Percentiles rank a stretch among this genome's conserved stretches.
phyloP scores from a whole-genome alignment of 1,140 invertebrate species.

The Drosophila cardini region DNA sequence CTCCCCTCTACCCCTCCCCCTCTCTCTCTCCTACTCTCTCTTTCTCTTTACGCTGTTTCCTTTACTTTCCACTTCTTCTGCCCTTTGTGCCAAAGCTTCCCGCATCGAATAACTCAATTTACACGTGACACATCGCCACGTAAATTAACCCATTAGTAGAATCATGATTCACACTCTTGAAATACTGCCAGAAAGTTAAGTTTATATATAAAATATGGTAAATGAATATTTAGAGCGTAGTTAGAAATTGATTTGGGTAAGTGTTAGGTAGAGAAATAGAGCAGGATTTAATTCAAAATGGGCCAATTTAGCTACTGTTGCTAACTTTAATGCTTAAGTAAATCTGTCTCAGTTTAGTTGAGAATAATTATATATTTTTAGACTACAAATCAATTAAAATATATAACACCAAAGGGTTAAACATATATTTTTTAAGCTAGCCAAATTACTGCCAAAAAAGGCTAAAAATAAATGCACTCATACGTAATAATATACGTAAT shows the following conservation, averaged over 20 bases:
- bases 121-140: constrained; percentile 74
- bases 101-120: constrained; percentile 70
- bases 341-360: neutral
- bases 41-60: constrained; percentile 9
- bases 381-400: neutral
- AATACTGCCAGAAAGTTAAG: neutral
- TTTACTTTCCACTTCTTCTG: neutral
- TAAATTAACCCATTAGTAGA: constrained; percentile 58
- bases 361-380: too few species aligned
- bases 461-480: neutral
- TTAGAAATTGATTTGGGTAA: neutral
- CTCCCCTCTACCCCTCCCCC: constrained; percentile 27
- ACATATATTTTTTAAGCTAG: neutral
- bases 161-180: constrained; percentile 11
- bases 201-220: neutral
- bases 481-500: too few species aligned
- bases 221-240: neutral
- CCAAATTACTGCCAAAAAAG: neutral
- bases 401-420: constrained; percentile 5
- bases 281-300: neutral
- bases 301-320: too few species aligned
- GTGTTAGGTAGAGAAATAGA: neutral
- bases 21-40: neutral
- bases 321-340: neutral
- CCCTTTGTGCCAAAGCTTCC: neutral